Percentiles rank a stretch among this genome's conserved stretches.
Conservation (phyloP, 1,140 invertebrate species). For the Ylistrum balloti region DNA sequence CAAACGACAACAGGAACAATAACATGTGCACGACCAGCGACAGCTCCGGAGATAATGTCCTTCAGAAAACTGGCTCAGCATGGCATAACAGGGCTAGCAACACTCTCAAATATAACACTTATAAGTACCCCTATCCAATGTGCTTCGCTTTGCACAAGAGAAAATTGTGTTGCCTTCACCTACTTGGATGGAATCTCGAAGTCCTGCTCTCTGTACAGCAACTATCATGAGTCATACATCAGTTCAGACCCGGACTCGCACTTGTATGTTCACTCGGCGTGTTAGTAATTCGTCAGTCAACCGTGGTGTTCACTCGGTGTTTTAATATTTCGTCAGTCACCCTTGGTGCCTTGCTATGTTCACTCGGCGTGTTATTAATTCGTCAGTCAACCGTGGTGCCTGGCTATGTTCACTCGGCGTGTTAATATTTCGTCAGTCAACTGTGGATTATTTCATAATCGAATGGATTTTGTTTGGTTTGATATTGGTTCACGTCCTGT, state of each 20-base stretch:
- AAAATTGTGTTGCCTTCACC: neutral
- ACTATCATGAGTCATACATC: neutral
- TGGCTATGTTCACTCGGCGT: too few relatives aligned
- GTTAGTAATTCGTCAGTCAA: neutral
- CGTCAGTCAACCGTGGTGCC: neutral
- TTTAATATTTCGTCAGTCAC: too few relatives aligned
- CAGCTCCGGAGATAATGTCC: neutral
- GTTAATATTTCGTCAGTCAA: too few relatives aligned
- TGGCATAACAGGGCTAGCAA: neutral
- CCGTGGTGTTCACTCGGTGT: too few relatives aligned
- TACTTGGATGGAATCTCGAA: neutral
- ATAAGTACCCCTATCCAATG: neutral
- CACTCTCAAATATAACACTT: neutral
- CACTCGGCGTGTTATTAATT: neutral
- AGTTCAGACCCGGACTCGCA: neutral
- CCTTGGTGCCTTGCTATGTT: neutral
- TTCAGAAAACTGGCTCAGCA: neutral
- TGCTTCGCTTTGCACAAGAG: neutral
- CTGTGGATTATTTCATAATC: too few relatives aligned
- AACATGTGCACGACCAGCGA: neutral
- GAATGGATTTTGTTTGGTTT: too few relatives aligned
- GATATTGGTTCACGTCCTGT: too few relatives aligned
- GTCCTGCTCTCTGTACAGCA: neutral
- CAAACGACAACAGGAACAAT: neutral
- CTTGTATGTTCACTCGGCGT: neutral